Percentiles rank a stretch among this genome's conserved stretches.
These are phyloP conservation scores for Idaea biselata DNA, from an alignment of 2,888 invertebrate genomes.

Conservation along the genomic window DNA sequence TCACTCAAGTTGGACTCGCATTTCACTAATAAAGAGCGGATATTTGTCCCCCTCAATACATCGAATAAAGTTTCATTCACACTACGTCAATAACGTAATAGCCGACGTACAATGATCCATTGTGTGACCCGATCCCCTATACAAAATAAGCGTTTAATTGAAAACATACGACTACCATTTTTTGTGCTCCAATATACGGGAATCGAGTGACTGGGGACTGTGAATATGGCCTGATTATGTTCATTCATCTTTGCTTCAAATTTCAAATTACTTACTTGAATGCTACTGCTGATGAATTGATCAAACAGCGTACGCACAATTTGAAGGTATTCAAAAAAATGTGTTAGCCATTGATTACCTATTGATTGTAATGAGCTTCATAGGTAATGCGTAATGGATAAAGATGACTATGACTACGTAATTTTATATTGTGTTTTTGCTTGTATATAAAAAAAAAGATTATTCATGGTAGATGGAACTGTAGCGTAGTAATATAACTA, in stretches of 20 bases:
- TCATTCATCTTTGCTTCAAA: slow-evolving; percentile 42
- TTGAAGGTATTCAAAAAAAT: slow-evolving; percentile 4
- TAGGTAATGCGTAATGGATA: background rate
- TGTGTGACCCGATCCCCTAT: slow-evolving; percentile 45
- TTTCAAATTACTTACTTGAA: slow-evolving; percentile 34
- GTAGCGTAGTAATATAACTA: too few relatives aligned
- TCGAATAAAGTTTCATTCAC: background rate
- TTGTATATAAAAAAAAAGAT: background rate
- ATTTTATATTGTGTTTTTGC: background rate
- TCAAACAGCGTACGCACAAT: slow-evolving; percentile 17
- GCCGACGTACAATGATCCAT: slow-evolving; percentile 44
- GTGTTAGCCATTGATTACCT: slow-evolving; percentile 1
- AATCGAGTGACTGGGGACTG: slow-evolving; percentile 33
- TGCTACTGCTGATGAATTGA: slow-evolving; percentile 47
- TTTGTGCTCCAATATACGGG: slow-evolving; percentile 35
- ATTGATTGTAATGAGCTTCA: slow-evolving; percentile 2
- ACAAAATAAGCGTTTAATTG: slow-evolving; percentile 57
- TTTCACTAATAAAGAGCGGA: background rate
- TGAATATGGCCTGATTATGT: slow-evolving; percentile 49
- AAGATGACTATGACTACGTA: background rate
- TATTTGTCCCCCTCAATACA: background rate
- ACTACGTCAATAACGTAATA: background rate
- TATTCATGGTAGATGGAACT: background rate
- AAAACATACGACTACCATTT: slow-evolving; percentile 44
- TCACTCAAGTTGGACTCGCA: background rate